phyloP scores from a whole-genome alignment of 2,113 vertebrate species.

The Mohoua ochrocephala region DNA sequence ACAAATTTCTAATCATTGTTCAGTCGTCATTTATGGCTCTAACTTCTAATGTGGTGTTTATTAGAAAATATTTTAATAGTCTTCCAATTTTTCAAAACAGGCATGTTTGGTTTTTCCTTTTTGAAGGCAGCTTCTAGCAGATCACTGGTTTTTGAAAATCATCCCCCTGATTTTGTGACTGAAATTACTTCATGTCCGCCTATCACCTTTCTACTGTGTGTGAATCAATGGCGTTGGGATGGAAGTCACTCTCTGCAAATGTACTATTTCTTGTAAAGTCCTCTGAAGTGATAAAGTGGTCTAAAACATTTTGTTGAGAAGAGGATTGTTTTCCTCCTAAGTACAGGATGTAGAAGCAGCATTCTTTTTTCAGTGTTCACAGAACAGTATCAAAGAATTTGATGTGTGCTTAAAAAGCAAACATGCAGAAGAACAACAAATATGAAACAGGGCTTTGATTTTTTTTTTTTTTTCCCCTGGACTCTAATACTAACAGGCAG shows the following conservation, averaged over 20 bases:
- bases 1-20: not conserved
- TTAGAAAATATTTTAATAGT: not conserved
- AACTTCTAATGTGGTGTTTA: not conserved
- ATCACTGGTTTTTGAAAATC: not conserved
- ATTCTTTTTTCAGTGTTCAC: not conserved
- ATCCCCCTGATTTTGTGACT: not conserved
- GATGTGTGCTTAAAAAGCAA: not conserved
- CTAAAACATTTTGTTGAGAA: not conserved
- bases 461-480: not conserved
- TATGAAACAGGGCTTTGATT: not conserved
- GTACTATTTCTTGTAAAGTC: not conserved
- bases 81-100: not conserved
- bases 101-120: not conserved
- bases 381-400: not conserved
- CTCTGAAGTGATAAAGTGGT: not conserved
- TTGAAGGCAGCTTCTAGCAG: not conserved
- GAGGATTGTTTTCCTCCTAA: not conserved
- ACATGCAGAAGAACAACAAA: not conserved
- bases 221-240: not conserved
- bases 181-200: not conserved
- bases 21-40: not conserved
- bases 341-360: not conserved
- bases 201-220: not conserved
- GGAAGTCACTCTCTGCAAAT: not conserved
- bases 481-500: not conserved